Conservation (phyloP, 2,888 invertebrate species). For the Icerya purchasi region DNA sequence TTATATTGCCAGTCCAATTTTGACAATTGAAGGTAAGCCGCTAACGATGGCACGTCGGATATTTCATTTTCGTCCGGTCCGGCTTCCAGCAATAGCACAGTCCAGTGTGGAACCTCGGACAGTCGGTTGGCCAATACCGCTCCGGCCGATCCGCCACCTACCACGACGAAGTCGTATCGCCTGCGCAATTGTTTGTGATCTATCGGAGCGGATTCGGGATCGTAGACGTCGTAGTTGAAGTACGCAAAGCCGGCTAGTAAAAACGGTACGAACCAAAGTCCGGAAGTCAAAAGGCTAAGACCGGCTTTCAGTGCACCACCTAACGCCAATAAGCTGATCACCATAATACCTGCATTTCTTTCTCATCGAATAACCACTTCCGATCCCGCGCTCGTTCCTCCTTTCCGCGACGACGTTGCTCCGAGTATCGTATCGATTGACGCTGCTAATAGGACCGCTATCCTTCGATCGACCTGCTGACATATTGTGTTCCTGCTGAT, state of each 20-base stretch:
- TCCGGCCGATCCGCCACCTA: slow-evolving; percentile 76
- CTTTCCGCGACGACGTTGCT: too few species aligned
- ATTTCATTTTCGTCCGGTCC: slow-evolving; percentile 76
- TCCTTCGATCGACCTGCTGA: too few species aligned
- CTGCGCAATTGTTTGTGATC: slow-evolving; percentile 40
- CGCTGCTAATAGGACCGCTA: too few species aligned
- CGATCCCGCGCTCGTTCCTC: too few species aligned
- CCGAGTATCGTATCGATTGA: too few species aligned
- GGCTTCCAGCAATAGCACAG: slow-evolving; percentile 55
- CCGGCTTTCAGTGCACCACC: slow-evolving; percentile 21
- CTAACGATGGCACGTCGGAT: slow-evolving; percentile 65
- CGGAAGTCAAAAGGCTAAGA: slow-evolving; percentile 23
- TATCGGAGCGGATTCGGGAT: slow-evolving; percentile 55
- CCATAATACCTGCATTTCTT: slow-evolving; percentile 16
- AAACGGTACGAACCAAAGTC: slow-evolving; percentile 65
- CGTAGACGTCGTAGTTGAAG: slow-evolving; percentile 55
- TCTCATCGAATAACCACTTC: too few species aligned
- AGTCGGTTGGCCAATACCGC: slow-evolving; percentile 67
- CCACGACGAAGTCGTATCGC: slow-evolving; percentile 67
- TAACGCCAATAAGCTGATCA: slow-evolving; percentile 20
- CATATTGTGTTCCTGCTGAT: too few species aligned
- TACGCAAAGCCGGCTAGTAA: slow-evolving; percentile 60
- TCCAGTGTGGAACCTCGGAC: slow-evolving; percentile 53
- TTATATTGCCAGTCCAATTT: slow-evolving; percentile 78
- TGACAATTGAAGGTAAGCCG: slow-evolving; percentile 65